Evolutionary conservation across 2,797 vertebrate genomes (phyloP).

Genomic region (Oceanodroma leucorhoa): DNA sequence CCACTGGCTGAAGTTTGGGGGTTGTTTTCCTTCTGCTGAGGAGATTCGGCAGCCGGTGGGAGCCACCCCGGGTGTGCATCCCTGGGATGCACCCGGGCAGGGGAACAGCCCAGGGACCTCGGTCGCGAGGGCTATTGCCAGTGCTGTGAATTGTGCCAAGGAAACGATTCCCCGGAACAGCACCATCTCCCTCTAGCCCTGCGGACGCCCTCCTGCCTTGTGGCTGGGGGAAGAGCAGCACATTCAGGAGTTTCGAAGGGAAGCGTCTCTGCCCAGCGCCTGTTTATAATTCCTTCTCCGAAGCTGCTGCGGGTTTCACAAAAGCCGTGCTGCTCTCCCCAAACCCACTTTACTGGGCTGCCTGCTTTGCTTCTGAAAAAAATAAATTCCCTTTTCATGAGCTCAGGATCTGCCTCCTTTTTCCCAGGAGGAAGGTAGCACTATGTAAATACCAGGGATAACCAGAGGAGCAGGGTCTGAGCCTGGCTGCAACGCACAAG

Average conservation of each 20-base stretch:
- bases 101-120: not conserved
- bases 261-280: not conserved
- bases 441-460: not conserved
- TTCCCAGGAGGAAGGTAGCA: not conserved
- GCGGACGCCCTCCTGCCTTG: not conserved
- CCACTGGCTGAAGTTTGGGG: not conserved
- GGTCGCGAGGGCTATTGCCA: rapidly evolving
- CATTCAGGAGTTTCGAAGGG: not conserved
- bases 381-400: not conserved
- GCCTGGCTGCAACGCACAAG: not conserved
- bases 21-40: not conserved
- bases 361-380: not conserved
- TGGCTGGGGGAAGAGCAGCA: not conserved
- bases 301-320: not conserved
- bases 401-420: not conserved
- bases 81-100: not conserved
- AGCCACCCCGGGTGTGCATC: rapidly evolving
- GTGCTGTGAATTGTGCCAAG: not conserved
- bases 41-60: not conserved
- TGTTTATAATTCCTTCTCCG: not conserved
- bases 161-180: not conserved
- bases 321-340: not conserved
- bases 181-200: not conserved
- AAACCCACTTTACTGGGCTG: not conserved
- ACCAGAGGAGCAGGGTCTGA: not conserved